Base-by-base conservation (phyloP, 35 echinoderm and acorn worm genomes). In the Apostichopus parvimensis region DNA sequence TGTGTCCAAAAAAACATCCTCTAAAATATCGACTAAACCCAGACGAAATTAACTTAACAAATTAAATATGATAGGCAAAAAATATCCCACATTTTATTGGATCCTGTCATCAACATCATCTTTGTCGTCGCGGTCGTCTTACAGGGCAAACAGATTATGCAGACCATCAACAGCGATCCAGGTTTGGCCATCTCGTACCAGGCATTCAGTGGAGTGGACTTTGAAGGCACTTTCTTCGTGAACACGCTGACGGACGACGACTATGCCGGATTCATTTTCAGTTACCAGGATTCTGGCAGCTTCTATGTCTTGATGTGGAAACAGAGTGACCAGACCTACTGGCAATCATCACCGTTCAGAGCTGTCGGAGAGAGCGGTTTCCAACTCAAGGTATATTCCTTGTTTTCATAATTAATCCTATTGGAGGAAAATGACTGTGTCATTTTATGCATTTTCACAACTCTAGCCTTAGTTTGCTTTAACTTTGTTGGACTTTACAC, bases 251-350 rank as follows among this genome's bases (percentile, higher is more conserved):
- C 92, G 4, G 97, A 98, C 78, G 97, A 98, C 57, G 97, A 98
- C 75, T 98, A 93, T 56, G 97, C 97, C 11, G 97, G 97, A 13
- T 98, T 98, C 65, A 95, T 98, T 26, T 98, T 98, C 73, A 93
- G 90, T 13, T 98, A 96, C 70, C 97, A 98, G 78, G 95, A 98
- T 66, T 96, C 93, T 62, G 93, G 86, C 2, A 94, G 94, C 64
- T 98, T 96, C 80, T 96, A 96, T 85, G 89, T 92, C 5, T 28
- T 98, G 52, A 98, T 98, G 97, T 98, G 97, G 97, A 98, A 98
- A 77, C 95, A 98, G 56, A 86, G 81, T 1, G 83, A 92, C 6
- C 97, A 98, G 81, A 98, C 97, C 1, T 98, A 98, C 55, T 98
- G 97, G 97, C 81, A 92, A 54, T 90, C 94, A n/a, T 88, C 97